A percentile compares a stretch with the other conserved stretches of the same genome.
Conservation (phyloP, 2,113 vertebrate genomes). For the Nyctereutes procyonoides region DNA sequence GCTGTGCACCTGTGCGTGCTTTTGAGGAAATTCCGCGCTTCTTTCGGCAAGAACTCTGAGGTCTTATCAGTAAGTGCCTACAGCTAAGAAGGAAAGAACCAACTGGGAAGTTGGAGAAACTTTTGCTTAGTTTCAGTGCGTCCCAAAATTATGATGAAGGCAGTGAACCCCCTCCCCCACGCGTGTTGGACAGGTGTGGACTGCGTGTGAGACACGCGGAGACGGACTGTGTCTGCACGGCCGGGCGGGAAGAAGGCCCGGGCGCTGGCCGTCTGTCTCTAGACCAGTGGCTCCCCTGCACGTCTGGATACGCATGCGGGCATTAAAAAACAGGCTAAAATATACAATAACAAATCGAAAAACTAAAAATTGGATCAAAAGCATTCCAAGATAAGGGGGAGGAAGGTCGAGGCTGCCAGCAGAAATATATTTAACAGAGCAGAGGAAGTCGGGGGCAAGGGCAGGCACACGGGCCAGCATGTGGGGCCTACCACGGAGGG, state of each 20-base stretch:
- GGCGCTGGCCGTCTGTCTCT: too few relatives aligned
- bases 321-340: background rate
- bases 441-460: background rate
- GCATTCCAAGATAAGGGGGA: background rate
- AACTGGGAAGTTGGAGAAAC: background rate
- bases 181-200: too few relatives aligned
- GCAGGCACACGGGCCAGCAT: rapidly evolving
- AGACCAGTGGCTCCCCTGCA: too few relatives aligned
- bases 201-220: background rate
- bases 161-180: background rate
- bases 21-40: background rate
- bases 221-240: too few relatives aligned
- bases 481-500: background rate
- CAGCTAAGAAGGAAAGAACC: background rate
- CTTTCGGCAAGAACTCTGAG: background rate
- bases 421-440: background rate
- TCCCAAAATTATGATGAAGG: background rate
- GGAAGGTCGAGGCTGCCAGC: background rate
- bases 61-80: background rate
- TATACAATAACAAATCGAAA: background rate
- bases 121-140: background rate
- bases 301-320: background rate
- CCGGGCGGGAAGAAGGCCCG: too few relatives aligned
- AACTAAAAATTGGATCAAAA: background rate
- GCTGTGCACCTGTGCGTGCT: background rate